Base-by-base conservation (phyloP, 2,888 invertebrate species). In the Apocheima hispidaria region DNA sequence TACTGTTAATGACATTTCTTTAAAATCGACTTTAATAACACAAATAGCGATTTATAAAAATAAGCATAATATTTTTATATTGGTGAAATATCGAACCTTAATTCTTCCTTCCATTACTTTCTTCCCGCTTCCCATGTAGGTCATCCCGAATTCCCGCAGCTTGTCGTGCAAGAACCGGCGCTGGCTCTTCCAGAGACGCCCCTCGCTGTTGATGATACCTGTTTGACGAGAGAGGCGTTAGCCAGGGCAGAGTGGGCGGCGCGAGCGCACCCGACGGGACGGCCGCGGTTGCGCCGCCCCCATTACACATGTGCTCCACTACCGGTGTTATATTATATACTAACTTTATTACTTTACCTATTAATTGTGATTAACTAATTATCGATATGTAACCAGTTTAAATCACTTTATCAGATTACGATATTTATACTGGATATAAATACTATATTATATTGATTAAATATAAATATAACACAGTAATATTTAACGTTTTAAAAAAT, bases 131-230 rank as follows among this genome's bases (percentile, higher is more conserved):
- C 96, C 96, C 89, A 96, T 94, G 84, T 96, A 96, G 60, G 97
- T 97, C 96, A 98, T 97, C 53, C 98, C 98, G 77, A 98, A 97
- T 73, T 95, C 95, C 18, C 97, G 94, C 1, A 98, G 93, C 73
- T 97, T 96, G 72, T 97, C 96, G 82, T 98, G 97, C 52, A 98
- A 93, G 88, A 98, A 98, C 69, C 96, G 94, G 61, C 98, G 94
- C 83, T 98, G 98, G 76, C 96, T 97, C 86, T 97, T 97, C 98
- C 98, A 98, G 75, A 98, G 92, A 70, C 95, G 95, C 65, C 98
- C 98, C 71, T 96, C 96, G 74, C 97, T 96, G 87, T 98, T 98
- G 80, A 98, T 95, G 74, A 98, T 96, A 73, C 98, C 98, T 98
- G 93, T 50, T 87, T 81, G 52, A 64, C 69, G 78, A 83, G 75